These are phyloP conservation scores for Hyposmocoma kahamanoa DNA, from an alignment of 1,140 invertebrate genomes.

Conservation along the genomic window DNA sequence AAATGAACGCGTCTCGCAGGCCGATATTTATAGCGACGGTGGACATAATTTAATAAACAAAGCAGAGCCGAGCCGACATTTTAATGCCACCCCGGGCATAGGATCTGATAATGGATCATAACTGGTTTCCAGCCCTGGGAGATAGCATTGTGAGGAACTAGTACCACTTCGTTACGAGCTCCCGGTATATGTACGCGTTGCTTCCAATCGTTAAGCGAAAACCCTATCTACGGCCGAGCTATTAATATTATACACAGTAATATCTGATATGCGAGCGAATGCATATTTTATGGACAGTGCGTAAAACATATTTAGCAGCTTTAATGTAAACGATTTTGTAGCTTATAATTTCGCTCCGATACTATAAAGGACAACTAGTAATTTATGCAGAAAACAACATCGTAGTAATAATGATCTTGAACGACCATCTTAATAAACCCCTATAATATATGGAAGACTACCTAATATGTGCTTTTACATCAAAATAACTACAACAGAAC, in stretches of 20 bases:
- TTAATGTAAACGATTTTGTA: too few relatives aligned
- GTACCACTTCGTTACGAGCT: constrained; percentile 58
- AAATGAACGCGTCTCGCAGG: constrained; percentile 60
- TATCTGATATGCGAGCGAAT: constrained; percentile 45
- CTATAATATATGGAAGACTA: too few relatives aligned
- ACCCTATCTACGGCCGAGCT: constrained; percentile 45
- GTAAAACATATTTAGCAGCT: too few relatives aligned
- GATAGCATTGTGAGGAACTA: constrained; percentile 66
- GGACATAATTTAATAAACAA: constrained; percentile 74
- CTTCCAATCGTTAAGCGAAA: constrained; percentile 50
- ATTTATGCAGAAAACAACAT: too few relatives aligned
- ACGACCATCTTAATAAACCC: too few relatives aligned
- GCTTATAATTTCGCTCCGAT: too few relatives aligned
- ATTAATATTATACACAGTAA: constrained; percentile 50
- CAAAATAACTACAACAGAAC: too few relatives aligned
- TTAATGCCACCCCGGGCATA: constrained; percentile 68
- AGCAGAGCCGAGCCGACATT: constrained; percentile 58
- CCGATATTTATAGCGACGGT: constrained; percentile 55
- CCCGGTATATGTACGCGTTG: constrained; percentile 39
- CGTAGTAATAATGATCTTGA: too few relatives aligned
- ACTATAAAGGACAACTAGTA: too few relatives aligned
- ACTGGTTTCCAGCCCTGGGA: constrained; percentile 56
- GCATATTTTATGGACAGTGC: constrained; percentile 27
- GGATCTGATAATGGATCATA: constrained; percentile 68
- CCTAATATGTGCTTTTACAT: too few relatives aligned